Evolutionary conservation across 2,888 invertebrate species (phyloP).

Genomic region (Protonemura montana): DNA sequence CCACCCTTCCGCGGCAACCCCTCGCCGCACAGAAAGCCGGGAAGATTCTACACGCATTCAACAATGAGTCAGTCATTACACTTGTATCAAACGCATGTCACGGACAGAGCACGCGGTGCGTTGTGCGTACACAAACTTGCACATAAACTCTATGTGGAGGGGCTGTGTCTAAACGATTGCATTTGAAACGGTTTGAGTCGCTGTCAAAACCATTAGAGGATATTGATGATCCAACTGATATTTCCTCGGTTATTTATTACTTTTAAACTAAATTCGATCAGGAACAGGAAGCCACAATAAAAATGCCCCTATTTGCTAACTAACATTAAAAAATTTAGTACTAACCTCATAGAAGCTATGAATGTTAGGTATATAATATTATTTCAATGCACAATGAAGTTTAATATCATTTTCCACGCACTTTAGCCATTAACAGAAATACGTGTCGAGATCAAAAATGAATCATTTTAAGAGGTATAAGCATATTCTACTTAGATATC

Average conservation of each 20-base stretch:
- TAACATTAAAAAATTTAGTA: background rate
- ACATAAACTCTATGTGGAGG: background rate
- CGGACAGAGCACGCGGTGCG: background rate
- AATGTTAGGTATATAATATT: background rate
- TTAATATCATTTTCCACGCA: too few relatives aligned
- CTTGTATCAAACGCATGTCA: background rate
- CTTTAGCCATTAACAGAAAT: too few relatives aligned
- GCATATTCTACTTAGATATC: too few relatives aligned
- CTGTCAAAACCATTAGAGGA: constrained; percentile 18
- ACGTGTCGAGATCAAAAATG: too few relatives aligned
- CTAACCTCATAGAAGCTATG: too few relatives aligned
- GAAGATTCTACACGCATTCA: background rate
- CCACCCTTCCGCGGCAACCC: background rate
- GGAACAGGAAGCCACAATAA: constrained; percentile 9
- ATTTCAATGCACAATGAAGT: background rate
- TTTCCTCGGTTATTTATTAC: constrained; percentile 9
- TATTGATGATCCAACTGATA: constrained; percentile 20
- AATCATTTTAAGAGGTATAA: too few relatives aligned
- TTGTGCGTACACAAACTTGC: background rate
- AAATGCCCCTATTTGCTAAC: background rate
- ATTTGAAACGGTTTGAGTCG: background rate
- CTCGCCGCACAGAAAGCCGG: background rate
- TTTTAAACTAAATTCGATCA: background rate
- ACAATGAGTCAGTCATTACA: constrained; percentile 4
- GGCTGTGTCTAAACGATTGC: constrained; percentile 12